Evolutionary conservation across 2,113 vertebrate species (phyloP), one percentile per base, ranked within the genome.

Genomic region (Podilymbus podiceps): DNA sequence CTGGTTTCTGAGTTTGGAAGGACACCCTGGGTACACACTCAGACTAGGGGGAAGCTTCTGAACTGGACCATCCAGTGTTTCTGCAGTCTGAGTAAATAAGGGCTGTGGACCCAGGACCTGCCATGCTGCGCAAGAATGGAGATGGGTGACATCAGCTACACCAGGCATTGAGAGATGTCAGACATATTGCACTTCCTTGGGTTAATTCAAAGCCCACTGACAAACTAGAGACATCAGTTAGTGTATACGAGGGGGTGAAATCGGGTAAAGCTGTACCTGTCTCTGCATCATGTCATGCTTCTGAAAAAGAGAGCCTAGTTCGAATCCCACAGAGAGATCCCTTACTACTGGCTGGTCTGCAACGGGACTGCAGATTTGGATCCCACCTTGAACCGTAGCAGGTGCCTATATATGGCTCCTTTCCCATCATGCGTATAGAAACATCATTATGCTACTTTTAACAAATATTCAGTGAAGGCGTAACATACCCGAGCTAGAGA

Each of bases 401-500:
- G 30, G 38, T 78, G 27, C 56, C 35, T 28, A n/a, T 25, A 71
- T 8, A 35, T 0, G 18, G 17, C 21, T 81, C 25, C 68, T 62
- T 71, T 75, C 55, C 47, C 30, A 71, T 6, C 24, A 33, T 5
- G 12, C 3, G 35, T 1, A 23, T 9, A 78, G 78, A 88, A 40
- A 27, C 68, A 66, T 28, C 31, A 17, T 28, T 33, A 23, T 14
- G 24, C 49, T 79, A 9, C 60, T 85, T 80, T 31, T 72, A 38
- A 27, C 22, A 50, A 68, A 9, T 8, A 6, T 15, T 30, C 24
- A 47, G 20, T 3, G 76, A 64, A 79, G 72, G 44, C 42, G 55
- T 27, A 60, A 14, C 0, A 2, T 7, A 18, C n/a, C 38, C 6
- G 1, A 68, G 35, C 30, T 7, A 49, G 23, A 33, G 23, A 95